Percentiles rank a stretch among this genome's conserved stretches.
These are phyloP conservation scores for Zosterops lateralis DNA, from an alignment of 2,113 vertebrate species.

Conservation along the genomic window DNA sequence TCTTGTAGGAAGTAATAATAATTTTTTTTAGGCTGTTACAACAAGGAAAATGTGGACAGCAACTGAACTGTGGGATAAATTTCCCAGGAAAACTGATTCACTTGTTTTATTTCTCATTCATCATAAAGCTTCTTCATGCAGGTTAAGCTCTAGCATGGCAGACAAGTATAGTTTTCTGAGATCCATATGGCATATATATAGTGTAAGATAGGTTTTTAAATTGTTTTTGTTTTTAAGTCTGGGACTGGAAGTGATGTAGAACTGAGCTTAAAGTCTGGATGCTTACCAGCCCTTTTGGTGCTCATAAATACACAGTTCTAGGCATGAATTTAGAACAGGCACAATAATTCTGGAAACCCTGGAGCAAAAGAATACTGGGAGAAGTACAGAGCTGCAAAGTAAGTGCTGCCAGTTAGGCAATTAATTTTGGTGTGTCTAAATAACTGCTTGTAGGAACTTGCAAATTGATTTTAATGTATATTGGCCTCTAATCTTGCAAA, in stretches of 20 bases:
- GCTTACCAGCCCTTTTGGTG: background rate
- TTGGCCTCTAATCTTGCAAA: conserved; percentile 20
- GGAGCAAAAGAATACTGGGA: background rate
- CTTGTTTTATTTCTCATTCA: background rate
- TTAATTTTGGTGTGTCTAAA: conserved; percentile 39
- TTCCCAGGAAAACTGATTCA: background rate
- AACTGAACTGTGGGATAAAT: background rate
- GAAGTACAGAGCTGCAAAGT: background rate
- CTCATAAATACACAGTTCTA: background rate
- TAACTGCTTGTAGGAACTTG: conserved; percentile 37
- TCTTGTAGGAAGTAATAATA: background rate
- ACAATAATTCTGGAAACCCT: conserved; percentile 22
- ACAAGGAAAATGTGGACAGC: background rate
- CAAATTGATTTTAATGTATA: conserved; percentile 26
- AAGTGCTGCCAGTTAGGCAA: conserved; percentile 1
- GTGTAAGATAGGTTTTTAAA: background rate
- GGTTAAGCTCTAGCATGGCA: background rate
- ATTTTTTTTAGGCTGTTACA: background rate
- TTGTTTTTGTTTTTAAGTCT: background rate
- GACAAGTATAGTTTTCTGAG: background rate
- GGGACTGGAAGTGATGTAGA: background rate
- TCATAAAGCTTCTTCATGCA: background rate
- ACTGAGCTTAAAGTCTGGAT: background rate
- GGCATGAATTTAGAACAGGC: background rate
- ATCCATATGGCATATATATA: background rate